phyloP scores from a whole-genome alignment of 2,113 vertebrate species.

The Isichthys henryi region DNA sequence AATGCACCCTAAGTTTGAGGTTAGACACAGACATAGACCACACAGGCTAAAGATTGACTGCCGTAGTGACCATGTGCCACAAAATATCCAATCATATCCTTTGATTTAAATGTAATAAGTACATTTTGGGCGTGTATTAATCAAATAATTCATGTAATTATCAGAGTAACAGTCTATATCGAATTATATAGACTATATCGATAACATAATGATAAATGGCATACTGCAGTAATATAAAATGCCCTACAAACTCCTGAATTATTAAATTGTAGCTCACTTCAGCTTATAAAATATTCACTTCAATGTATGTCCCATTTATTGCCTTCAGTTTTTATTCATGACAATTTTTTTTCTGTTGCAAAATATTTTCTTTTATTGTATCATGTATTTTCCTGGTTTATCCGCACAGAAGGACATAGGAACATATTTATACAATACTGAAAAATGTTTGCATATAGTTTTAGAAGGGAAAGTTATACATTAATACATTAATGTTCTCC shows the following conservation, averaged over 20 bases:
- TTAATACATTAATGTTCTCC: not conserved
- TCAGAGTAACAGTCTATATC: not conserved
- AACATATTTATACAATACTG: not conserved
- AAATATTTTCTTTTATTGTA: not conserved
- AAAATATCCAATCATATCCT: not conserved
- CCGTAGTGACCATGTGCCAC: not conserved
- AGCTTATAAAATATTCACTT: not conserved
- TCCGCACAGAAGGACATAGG: not conserved
- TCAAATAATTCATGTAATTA: not conserved
- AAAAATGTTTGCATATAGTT: not conserved
- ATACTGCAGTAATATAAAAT: not conserved
- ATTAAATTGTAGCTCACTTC: not conserved
- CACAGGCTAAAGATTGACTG: not conserved
- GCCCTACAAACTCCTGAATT: not conserved
- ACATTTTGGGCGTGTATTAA: not conserved
- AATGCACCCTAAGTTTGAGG: too few relatives aligned
- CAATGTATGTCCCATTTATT: not conserved
- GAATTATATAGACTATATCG: not conserved
- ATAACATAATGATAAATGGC: not conserved
- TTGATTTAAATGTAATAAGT: not conserved
- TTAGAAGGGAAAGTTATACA: not conserved
- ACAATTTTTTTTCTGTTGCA: not conserved
- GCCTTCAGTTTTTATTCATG: not conserved
- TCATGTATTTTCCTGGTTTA: not conserved
- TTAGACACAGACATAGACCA: not conserved